These are phyloP conservation scores for Gymnocypris eckloni DNA, from an alignment of 2,797 vertebrate species.

Conservation along the genomic window DNA sequence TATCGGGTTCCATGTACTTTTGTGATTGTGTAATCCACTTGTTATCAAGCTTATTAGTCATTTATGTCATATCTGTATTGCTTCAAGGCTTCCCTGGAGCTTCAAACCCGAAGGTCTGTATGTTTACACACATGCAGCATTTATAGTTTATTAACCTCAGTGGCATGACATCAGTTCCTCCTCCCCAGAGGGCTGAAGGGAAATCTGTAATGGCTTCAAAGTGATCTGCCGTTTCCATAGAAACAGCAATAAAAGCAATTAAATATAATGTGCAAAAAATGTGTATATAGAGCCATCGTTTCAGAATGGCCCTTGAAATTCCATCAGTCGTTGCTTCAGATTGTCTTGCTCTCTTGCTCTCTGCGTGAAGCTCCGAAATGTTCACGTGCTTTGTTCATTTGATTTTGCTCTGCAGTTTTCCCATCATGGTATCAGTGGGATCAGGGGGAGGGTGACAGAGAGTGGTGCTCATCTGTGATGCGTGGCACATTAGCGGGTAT, in stretches of 20 bases:
- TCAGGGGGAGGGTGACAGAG: slow-evolving; percentile 36
- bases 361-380: slow-evolving; percentile 19
- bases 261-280: slow-evolving; percentile 62
- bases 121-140: slow-evolving; percentile 57
- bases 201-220: slow-evolving; percentile 69
- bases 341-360: background rate
- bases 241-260: slow-evolving; percentile 79
- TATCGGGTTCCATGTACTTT: slow-evolving; percentile 49
- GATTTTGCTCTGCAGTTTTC: slow-evolving; percentile 29
- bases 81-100: background rate
- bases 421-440: slow-evolving; percentile 38
- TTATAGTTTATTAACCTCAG: slow-evolving; percentile 63
- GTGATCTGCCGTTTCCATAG: slow-evolving; percentile 79
- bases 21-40: slow-evolving; percentile 37
- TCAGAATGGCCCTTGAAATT: slow-evolving; percentile 72
- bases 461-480: slow-evolving; percentile 48
- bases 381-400: slow-evolving; percentile 34
- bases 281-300: slow-evolving; percentile 72
- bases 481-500: slow-evolving; percentile 73
- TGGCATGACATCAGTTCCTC: slow-evolving; percentile 59
- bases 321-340: slow-evolving; percentile 57
- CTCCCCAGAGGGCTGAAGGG: slow-evolving; percentile 66
- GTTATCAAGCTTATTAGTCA: background rate
- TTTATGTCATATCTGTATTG: background rate
- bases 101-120: slow-evolving; percentile 56